Evolutionary conservation across 2,888 invertebrate species (phyloP).

Genomic region (Eupithecia vulgata): DNA sequence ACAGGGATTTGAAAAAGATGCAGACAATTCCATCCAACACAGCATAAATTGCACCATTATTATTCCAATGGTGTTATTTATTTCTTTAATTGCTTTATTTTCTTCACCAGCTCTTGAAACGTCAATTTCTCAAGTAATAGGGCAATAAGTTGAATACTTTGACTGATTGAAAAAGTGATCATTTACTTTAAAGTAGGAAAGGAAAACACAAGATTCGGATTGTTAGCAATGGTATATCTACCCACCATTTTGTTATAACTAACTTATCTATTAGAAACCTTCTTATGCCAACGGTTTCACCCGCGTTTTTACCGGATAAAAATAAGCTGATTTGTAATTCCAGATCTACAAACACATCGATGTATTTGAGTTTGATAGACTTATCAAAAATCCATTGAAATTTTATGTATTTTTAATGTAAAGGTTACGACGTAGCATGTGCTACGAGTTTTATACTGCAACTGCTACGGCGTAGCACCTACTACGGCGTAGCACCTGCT

Average conservation of each 20-base stretch:
- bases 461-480: slow-evolving; percentile 7
- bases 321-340: background rate
- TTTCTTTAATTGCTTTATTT: slow-evolving; percentile 1
- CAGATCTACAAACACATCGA: background rate
- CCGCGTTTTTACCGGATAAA: no score
- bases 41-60: no score
- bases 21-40: background rate
- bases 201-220: background rate
- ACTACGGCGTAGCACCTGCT: background rate
- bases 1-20: background rate
- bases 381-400: background rate
- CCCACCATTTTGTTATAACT: background rate
- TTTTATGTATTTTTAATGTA: background rate
- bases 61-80: background rate
- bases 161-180: background rate
- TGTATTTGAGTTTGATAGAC: no score
- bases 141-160: background rate
- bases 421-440: background rate
- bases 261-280: background rate
- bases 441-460: background rate
- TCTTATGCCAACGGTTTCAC: no score
- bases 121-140: background rate
- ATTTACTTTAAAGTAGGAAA: background rate
- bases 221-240: background rate
- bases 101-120: background rate